Evolutionary conservation across 2,888 invertebrate genomes (phyloP).

Genomic region (Trypoxylon attenuatum): DNA sequence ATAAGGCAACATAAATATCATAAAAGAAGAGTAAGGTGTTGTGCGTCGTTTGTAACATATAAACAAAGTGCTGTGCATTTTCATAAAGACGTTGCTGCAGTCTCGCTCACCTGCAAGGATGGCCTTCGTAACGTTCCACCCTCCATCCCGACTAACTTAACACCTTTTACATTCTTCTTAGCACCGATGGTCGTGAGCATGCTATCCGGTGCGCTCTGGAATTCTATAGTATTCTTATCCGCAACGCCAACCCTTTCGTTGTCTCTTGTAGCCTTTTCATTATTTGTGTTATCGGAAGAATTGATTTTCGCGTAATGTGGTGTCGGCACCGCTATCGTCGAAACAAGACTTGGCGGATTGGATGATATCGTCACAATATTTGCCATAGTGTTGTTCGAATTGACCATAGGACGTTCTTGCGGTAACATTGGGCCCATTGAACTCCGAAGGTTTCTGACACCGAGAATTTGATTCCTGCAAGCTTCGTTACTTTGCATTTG

Average conservation of each 20-base stretch:
- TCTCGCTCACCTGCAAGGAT: slow-evolving; percentile 66
- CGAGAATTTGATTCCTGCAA: slow-evolving; percentile 65
- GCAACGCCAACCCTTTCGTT: slow-evolving; percentile 35
- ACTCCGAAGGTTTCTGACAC: slow-evolving; percentile 63
- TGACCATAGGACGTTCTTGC: slow-evolving; percentile 14
- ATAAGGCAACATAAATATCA: not conserved
- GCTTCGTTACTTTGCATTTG: slow-evolving; percentile 41
- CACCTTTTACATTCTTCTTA: slow-evolving; percentile 71
- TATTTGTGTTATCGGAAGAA: slow-evolving; percentile 23
- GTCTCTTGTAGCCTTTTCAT: slow-evolving; percentile 35
- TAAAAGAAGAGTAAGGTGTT: not conserved
- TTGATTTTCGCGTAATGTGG: slow-evolving; percentile 33
- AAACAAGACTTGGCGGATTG: slow-evolving; percentile 1
- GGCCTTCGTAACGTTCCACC: slow-evolving; percentile 69
- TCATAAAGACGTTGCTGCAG: slow-evolving; percentile 25
- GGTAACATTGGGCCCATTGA: slow-evolving; percentile 50
- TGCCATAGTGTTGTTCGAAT: slow-evolving; percentile 2
- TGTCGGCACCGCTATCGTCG: not conserved
- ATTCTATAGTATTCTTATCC: slow-evolving; percentile 67
- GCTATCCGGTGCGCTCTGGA: slow-evolving; percentile 49
- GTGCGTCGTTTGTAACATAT: no score
- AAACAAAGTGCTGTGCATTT: not conserved
- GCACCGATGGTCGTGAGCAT: slow-evolving; percentile 49
- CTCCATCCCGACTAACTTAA: slow-evolving; percentile 72
- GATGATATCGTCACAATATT: not conserved